phyloP scores from a whole-genome alignment of 2,113 vertebrate genomes.

The Muntiacus muntjak region DNA sequence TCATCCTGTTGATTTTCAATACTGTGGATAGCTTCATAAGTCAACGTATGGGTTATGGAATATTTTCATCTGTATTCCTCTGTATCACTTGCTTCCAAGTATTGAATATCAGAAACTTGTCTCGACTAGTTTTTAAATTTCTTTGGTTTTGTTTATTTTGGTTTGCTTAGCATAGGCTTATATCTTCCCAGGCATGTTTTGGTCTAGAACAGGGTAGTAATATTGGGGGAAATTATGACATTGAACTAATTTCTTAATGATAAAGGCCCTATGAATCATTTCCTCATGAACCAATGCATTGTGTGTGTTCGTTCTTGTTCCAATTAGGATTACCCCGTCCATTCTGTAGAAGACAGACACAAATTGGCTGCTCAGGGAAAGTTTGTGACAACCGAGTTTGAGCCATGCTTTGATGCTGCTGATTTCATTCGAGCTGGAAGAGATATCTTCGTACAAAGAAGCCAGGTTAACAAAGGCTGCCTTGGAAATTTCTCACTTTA shows the following conservation, averaged over 20 bases:
- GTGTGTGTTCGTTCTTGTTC: background rate
- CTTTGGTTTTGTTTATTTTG: background rate
- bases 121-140: background rate
- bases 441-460: conserved; percentile 98
- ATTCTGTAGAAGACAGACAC: conserved; percentile 95
- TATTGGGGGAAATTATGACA: background rate
- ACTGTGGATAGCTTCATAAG: background rate
- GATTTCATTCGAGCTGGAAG: conserved; percentile 98
- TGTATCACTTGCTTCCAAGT: background rate
- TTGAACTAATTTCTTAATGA: background rate
- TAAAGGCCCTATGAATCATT: background rate
- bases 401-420: conserved; percentile 98
- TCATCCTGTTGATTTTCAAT: background rate
- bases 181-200: background rate
- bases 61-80: background rate
- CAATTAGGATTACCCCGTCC: conserved; percentile 92
- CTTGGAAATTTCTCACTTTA: background rate
- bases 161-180: background rate
- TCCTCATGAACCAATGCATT: background rate
- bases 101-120: background rate
- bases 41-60: background rate
- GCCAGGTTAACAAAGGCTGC: conserved; percentile 86
- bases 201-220: background rate
- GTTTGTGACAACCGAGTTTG: conserved; percentile 97
- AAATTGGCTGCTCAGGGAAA: conserved; percentile 95